Percentiles rank a stretch among this genome's conserved stretches.
Conservation (phyloP, 2,113 vertebrate species). For the Bos indicus region DNA sequence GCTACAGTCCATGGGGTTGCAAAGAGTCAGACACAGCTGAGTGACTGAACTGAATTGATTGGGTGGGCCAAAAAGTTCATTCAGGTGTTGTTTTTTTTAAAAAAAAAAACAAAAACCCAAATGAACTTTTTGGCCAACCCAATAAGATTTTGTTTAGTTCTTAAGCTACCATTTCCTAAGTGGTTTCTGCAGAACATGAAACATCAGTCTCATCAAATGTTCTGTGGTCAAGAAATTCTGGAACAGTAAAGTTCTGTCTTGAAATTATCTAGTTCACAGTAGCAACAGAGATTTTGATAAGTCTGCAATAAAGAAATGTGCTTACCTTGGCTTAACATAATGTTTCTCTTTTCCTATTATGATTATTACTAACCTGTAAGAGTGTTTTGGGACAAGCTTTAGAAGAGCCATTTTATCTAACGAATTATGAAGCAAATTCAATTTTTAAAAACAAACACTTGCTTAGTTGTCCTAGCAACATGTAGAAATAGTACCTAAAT, state of each 20-base stretch:
- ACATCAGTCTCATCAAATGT: not conserved
- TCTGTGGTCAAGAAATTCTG: not conserved
- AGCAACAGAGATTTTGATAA: not conserved
- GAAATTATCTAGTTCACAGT: not conserved
- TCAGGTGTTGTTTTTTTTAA: not conserved
- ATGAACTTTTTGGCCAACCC: not conserved
- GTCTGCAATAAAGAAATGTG: not conserved
- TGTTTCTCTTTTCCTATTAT: not conserved
- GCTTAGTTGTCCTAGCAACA: not conserved
- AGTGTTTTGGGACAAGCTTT: not conserved
- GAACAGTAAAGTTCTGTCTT: not conserved
- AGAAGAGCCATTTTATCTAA: not conserved
- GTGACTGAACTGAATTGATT: not conserved
- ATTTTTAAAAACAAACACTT: not conserved
- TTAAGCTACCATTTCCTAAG: not conserved
- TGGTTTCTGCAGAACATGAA: not conserved
- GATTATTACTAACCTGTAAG: not conserved
- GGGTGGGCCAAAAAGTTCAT: not conserved
- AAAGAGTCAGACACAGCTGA: not conserved
- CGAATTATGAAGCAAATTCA: not conserved
- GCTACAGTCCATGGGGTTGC: not conserved
- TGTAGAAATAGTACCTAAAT: not conserved
- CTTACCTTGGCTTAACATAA: not conserved
- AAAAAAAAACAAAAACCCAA: no score
- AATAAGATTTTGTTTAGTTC: not conserved